phyloP scores from a whole-genome alignment of 2,888 invertebrate genomes.

The Rotaria macrura region DNA sequence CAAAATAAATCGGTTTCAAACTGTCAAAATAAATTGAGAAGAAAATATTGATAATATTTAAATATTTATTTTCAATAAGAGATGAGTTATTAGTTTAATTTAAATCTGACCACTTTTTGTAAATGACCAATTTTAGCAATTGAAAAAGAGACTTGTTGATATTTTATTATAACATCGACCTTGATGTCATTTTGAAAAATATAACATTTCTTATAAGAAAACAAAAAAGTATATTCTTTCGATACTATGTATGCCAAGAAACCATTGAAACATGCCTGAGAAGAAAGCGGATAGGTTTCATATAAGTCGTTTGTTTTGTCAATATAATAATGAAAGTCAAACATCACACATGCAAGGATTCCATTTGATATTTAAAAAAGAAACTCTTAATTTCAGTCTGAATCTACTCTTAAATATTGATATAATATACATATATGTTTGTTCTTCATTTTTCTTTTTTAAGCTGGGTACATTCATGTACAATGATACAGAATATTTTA shows the following conservation, averaged over 20 bases:
- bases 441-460: neutral
- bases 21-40: neutral
- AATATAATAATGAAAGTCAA: too few species aligned
- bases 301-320: neutral
- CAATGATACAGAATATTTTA: constrained; percentile 1
- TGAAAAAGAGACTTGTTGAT: too few species aligned
- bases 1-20: neutral
- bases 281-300: neutral
- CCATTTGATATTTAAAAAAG: too few species aligned
- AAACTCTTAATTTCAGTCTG: too few species aligned
- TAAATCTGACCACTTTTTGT: too few species aligned
- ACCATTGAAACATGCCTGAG: neutral
- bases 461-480: neutral
- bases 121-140: too few species aligned
- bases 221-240: neutral
- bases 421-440: too few species aligned
- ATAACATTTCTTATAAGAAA: neutral
- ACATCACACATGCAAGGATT: too few species aligned
- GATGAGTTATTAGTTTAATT: neutral
- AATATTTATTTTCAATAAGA: neutral
- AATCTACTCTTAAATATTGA: too few species aligned
- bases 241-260: neutral
- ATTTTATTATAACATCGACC: too few species aligned
- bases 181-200: too few species aligned
- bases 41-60: neutral